A percentile compares a stretch with the other conserved stretches of the same genome.
Evolutionary conservation across 2,888 invertebrate genomes (phyloP).

Genomic region (Andrena haemorrhoa): DNA sequence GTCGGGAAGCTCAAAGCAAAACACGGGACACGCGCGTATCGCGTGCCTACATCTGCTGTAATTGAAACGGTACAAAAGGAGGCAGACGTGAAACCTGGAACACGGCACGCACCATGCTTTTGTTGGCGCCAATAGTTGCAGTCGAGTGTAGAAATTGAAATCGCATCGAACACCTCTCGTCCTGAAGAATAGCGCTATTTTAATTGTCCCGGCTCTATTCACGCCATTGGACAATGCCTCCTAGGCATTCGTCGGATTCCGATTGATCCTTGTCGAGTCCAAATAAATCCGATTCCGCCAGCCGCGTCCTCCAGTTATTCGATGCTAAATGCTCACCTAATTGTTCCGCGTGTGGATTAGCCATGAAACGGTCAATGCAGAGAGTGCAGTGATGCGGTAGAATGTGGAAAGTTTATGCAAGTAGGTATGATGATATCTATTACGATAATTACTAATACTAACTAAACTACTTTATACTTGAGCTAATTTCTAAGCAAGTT

Average conservation of each 20-base stretch:
- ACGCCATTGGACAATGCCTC: constrained; percentile 18
- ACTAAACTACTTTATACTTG: too few species aligned
- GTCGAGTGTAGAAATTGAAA: constrained; percentile 62
- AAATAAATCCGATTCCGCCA: constrained; percentile 37
- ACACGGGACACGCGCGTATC: neutral
- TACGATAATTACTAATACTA: too few species aligned
- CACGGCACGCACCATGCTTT: constrained; percentile 42
- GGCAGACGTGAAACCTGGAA: constrained; percentile 41
- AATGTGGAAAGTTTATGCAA: too few species aligned
- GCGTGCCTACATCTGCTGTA: constrained; percentile 45
- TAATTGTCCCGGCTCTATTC: constrained; percentile 59
- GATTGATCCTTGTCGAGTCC: constrained; percentile 51
- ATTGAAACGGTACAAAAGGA: constrained; percentile 53
- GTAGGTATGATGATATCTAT: too few species aligned
- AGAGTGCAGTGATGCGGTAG: too few species aligned
- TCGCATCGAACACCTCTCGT: constrained; percentile 19
- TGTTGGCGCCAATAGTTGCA: constrained; percentile 64
- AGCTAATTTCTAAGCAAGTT: too few species aligned
- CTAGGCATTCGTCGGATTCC: constrained; percentile 35
- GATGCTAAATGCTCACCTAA: constrained; percentile 25
- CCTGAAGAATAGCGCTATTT: constrained; percentile 43
- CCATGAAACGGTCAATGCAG: too few species aligned
- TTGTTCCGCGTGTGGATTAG: neutral
- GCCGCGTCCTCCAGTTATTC: constrained; percentile 23
- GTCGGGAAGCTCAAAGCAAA: neutral